Conservation (phyloP, 2,797 vertebrate species). For the Scyliorhinus canicula region DNA sequence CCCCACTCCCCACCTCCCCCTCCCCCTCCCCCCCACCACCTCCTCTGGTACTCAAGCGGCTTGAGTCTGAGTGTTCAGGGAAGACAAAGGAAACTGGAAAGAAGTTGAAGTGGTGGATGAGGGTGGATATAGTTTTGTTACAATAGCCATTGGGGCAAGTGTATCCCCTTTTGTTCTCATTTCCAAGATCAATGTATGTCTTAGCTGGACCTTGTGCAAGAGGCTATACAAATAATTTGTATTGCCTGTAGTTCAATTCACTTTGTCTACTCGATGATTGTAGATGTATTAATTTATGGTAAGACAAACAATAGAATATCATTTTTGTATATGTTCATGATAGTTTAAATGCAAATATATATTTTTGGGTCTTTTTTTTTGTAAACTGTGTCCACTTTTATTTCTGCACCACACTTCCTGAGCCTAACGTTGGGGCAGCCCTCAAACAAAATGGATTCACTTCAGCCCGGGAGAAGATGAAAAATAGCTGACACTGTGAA, state of each 20-base stretch:
- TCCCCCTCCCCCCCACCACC: no score
- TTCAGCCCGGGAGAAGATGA: not conserved
- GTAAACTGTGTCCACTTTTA: not conserved
- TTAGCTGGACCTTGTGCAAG: not conserved
- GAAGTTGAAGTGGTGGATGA: not conserved
- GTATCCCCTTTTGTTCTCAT: not conserved
- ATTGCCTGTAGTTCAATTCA: constrained; percentile 12
- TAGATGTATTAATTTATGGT: constrained; percentile 35
- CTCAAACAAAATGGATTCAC: not conserved
- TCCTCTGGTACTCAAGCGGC: not conserved
- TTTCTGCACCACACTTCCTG: constrained; percentile 16
- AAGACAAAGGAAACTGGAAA: not conserved
- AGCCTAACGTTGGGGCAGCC: not conserved
- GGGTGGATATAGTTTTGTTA: not conserved
- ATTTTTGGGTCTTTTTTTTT: constrained; percentile 28
- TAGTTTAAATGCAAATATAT: constrained; percentile 36
- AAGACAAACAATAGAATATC: constrained; percentile 35
- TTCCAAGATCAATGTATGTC: not conserved
- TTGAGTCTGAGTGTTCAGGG: not conserved
- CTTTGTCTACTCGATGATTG: not conserved
- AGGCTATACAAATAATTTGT: not conserved
- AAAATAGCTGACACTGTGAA: not conserved
- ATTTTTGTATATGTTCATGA: constrained; percentile 35
- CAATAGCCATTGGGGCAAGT: not conserved
- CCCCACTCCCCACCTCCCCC: not conserved